phyloP scores from a whole-genome alignment of 2,113 vertebrate genomes.

The Eleginops maclovinus region DNA sequence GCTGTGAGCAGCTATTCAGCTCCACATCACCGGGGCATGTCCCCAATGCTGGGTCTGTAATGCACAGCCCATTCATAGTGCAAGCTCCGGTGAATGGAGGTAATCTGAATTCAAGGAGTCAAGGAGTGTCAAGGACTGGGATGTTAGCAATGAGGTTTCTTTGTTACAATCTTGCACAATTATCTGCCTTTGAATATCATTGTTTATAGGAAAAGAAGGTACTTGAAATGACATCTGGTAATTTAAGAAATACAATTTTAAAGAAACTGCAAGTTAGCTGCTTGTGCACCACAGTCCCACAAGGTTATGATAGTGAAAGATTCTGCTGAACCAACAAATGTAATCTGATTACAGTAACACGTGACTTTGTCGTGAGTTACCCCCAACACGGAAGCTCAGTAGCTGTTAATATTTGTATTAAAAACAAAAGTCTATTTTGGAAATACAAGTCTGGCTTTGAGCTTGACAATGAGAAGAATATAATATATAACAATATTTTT shows the following conservation, averaged over 20 bases:
- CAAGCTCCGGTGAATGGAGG: conserved; percentile 28
- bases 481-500: no score
- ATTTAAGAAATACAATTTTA: neutral
- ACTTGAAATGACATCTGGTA: neutral
- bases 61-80: conserved; percentile 35
- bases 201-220: neutral
- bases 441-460: neutral
- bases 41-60: conserved; percentile 8
- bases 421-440: neutral
- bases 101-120: conserved; percentile 21
- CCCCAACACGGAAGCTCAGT: neutral
- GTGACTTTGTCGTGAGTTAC: no score
- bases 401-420: neutral
- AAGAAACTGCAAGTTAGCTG: no score
- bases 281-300: no score
- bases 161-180: neutral
- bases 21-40: conserved; percentile 13
- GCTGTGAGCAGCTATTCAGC: conserved; percentile 40
- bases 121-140: conserved; percentile 26
- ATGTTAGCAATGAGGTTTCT: neutral
- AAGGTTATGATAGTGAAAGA: no score
- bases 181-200: neutral
- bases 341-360: no score
- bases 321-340: no score
- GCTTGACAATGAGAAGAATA: no score